phyloP scores from a whole-genome alignment of 2,797 vertebrate genomes.

The Mionectes olivaceus region DNA sequence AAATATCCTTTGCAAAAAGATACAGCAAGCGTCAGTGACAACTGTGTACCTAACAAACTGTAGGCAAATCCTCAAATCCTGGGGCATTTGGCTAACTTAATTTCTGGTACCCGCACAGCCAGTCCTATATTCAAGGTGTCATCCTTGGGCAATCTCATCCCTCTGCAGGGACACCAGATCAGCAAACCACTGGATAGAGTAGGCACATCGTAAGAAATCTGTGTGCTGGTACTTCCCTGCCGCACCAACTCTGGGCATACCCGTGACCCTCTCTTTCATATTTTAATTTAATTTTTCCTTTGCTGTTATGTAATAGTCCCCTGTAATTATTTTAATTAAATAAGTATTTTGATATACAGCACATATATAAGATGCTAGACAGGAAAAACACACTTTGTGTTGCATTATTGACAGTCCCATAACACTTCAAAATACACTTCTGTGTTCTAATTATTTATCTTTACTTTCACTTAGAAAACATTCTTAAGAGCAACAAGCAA shows the following conservation, averaged over 20 bases:
- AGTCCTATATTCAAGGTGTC: neutral
- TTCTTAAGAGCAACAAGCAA: conserved; percentile 13
- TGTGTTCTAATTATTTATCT: neutral
- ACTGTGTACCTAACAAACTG: neutral
- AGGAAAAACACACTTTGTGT: neutral
- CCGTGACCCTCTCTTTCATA: neutral
- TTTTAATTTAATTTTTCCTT: conserved; percentile 9
- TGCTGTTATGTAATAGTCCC: neutral
- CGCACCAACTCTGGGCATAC: neutral
- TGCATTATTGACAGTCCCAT: neutral
- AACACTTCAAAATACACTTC: neutral
- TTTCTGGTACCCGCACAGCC: neutral
- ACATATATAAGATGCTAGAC: neutral
- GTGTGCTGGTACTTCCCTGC: accelerated
- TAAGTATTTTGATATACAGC: neutral
- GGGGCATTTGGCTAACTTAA: neutral
- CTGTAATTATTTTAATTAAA: conserved; percentile 2
- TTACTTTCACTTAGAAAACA: conserved; percentile 1
- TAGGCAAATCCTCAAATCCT: neutral
- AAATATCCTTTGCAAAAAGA: neutral
- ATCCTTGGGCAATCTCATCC: neutral
- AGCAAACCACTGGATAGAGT: neutral
- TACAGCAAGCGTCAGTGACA: neutral
- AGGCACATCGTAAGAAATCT: neutral
- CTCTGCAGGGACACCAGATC: accelerated